Evolutionary conservation across 2,888 invertebrate species (phyloP), one percentile per base, ranked within the genome.

Genomic region (Sisyra terminalis): DNA sequence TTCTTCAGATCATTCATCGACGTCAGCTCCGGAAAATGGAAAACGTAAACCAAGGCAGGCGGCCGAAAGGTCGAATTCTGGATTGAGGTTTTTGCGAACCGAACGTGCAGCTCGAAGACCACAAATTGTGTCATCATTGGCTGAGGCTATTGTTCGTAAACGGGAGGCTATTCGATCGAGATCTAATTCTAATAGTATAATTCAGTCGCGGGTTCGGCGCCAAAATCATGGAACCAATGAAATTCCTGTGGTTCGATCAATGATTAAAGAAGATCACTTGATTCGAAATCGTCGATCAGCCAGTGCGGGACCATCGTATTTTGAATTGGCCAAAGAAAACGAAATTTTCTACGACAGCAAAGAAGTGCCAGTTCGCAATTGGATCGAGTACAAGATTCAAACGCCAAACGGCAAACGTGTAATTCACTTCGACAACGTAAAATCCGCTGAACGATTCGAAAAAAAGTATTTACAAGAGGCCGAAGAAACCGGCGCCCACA

Each of bases 321-420:
- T 17, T 9, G 7, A 8, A 4, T 40, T 18, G 7, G 29, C 29
- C 9, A 15, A 17, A 14, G 40, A 40, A 10, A 40, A 40, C 15
- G 40, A 40, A 29, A 40, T 40, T 14, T 29, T 40, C 15, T 14
- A 15, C 3, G 29, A 40, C 14, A 29, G 29, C n/a, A 9, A 40
- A 29, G 40, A 40, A 13, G 10, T 29, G 4, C 10, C 18, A 2
- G 11, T 29, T 1, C 11, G 10, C 14, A 11, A 29, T 14, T 11
- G 15, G 9, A 16, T 29, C 6, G 14, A 29, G 4, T 40, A 40
- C 10, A 40, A 40, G 29, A 40, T 40, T 9, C 8, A 29, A 15
- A 40, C 30, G 3, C 40, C 13, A 5, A 11, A 40, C 11, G 40
- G 30, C 4, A 40, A 40, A 30, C 13, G 13, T 5, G 18, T 40